Evolutionary conservation across 2,888 invertebrate genomes (phyloP), one percentile per base, ranked within the genome.

Genomic region (Diabrotica balteata): DNA sequence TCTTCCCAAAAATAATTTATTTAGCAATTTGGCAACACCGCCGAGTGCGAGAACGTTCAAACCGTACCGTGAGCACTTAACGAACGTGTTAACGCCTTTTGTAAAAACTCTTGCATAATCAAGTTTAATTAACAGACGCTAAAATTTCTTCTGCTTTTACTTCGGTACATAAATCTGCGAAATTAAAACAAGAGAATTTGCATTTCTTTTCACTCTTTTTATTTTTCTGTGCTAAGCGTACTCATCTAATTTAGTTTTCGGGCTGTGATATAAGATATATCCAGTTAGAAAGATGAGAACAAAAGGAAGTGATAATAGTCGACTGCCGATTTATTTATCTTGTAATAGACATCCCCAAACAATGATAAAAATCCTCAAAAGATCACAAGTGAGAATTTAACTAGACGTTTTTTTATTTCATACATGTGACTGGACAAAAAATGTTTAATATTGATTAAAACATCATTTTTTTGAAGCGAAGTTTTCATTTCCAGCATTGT

Each of bases 91-190:
- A 68, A 69, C 68, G 68, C 68, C 64, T 68, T 66, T 68, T 68
- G 66, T 72, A 72, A 72, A 68, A 72, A 72, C 68, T 70, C 68
- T 57, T 59, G 66, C 70, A 68, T 72, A 72, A 72, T 72, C 57
- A 70, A 72, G 58, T 72, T 72, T 70, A 72, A 72, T 72, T 72
- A 71, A 63, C 70, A 61, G 57, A 52, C 69, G 51, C 63, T 64
- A 64, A 65, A 70, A 72, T 68, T 64, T 68, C 67, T 72, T 66
- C 67, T 59, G 49, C 61, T 53, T 58, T n/a, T 43, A 50, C 44
- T 22, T 32, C 11, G 44, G 58, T 68, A 65, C 63, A 70, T 72
- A 72, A 72, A 72, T 72, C 60, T 68, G 63, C 72, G 45, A 63
- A 72, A 72, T 72, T 72, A 70, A 72, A 70, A 70, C 65, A 66